These are phyloP conservation scores for Pemphigus obesinymphae DNA, from an alignment of 1,140 invertebrate species.

Conservation along the genomic window DNA sequence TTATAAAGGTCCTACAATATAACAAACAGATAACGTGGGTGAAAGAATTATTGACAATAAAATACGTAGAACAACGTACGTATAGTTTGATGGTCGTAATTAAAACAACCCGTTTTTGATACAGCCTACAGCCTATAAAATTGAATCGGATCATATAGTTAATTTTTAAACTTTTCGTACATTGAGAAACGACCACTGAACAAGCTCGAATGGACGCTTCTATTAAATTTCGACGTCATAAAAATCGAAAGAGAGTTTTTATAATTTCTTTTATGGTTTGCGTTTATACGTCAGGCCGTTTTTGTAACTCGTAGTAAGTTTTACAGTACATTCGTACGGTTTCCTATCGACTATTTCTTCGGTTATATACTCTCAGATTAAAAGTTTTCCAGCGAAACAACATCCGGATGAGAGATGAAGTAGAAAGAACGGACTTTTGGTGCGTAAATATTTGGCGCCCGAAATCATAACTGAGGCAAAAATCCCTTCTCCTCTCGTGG, in stretches of 20 bases:
- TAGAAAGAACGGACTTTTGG: neutral
- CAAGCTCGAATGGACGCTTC: neutral
- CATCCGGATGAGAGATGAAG: neutral
- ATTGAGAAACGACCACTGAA: neutral
- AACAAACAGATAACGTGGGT: too few species aligned
- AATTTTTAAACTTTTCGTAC: neutral
- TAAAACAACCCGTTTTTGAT: neutral
- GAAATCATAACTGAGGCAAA: neutral
- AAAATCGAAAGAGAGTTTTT: neutral
- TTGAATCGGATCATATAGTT: neutral
- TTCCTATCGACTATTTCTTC: slow-evolving; percentile 6
- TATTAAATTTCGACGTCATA: neutral
- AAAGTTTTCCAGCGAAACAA: neutral
- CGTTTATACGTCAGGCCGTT: neutral
- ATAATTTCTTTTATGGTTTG: neutral
- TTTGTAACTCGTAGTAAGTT: too few species aligned
- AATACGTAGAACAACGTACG: too few species aligned
- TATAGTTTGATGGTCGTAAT: neutral
- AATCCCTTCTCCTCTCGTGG: neutral
- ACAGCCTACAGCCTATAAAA: neutral
- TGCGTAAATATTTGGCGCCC: slow-evolving; percentile 17
- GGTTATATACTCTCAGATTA: neutral
- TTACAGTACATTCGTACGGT: too few species aligned
- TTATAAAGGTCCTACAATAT: too few species aligned
- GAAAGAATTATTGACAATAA: too few species aligned